Base-by-base conservation (phyloP, 2,888 invertebrate genomes). In the Anodontia alba region DNA sequence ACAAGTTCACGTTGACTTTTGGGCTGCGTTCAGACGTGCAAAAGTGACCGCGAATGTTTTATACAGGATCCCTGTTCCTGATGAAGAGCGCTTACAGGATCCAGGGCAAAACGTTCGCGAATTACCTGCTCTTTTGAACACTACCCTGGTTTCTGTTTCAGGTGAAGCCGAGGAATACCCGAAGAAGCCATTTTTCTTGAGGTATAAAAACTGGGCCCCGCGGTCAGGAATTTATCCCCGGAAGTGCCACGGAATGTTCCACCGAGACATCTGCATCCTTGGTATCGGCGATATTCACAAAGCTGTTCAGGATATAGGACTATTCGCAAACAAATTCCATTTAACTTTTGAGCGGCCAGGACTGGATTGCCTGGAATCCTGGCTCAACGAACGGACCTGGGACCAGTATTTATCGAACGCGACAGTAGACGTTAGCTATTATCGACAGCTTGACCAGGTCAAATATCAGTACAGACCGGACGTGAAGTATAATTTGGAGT, bases 261-360 rank as follows among this genome's bases (percentile, higher is more conserved):
- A 67, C 0, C 51, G 78, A 0, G 38, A 69, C 42, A 54, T 78
- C n/a, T 78, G 78, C 51, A 69, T 78, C 1, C 68, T 78, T 2
- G 78, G 78, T 7, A 68, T 51, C 3, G 46, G 46, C 20, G 46
- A 46, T 20, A 46, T 46, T 20, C 20, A 46, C 46, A 46, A 46
- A 46, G 78, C 73, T 20, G 73, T 73, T 31, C 66, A 69, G 42
- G 73, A 73, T 57, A 73, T 73, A 2, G 78, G 78, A 36, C 33
- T 78, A 54, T 78, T 78, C 20, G 78, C 46, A 0, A 78, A 78
- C 42, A 78, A 78, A 69, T 68, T 78, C 8, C 67, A 46, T 43
- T 10, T 57, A 26, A 69, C 68, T 42, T 73, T 57, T 33, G 73
- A 78, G n/a, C 73, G 51, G 33, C 42, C 73, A 29, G 68, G 68